Evolutionary conservation across 2,888 invertebrate genomes (phyloP).

Genomic region (Nomada fabriciana): DNA sequence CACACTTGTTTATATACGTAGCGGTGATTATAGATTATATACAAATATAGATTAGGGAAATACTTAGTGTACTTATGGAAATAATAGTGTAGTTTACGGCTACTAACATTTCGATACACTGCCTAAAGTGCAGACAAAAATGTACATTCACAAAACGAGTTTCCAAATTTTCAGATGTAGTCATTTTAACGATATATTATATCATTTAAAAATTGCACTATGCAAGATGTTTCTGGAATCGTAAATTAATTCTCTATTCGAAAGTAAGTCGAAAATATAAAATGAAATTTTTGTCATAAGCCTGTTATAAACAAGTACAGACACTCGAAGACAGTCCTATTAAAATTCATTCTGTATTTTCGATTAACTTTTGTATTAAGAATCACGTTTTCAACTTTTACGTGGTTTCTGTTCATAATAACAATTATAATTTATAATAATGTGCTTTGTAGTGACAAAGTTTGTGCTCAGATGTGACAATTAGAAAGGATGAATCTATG

Average conservation of each 20-base stretch:
- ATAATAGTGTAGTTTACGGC: neutral
- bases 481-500: neutral
- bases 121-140: conserved; percentile 40
- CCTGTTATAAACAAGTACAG: no score
- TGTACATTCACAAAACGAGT: neutral
- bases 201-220: neutral
- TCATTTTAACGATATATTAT: neutral
- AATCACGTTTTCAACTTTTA: no score
- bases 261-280: no score
- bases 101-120: conserved; percentile 38
- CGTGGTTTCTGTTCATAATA: neutral
- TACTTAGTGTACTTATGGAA: neutral
- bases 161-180: neutral
- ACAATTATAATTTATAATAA: neutral
- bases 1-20: neutral
- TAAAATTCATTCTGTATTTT: no score
- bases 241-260: no score
- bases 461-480: neutral
- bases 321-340: no score
- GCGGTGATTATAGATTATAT: conserved; percentile 6
- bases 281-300: no score
- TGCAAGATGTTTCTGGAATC: no score
- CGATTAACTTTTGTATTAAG: no score
- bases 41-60: conserved; percentile 16
- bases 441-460: neutral